phyloP scores from a whole-genome alignment of 1,140 invertebrate species.

The Nasonia longicornis region DNA sequence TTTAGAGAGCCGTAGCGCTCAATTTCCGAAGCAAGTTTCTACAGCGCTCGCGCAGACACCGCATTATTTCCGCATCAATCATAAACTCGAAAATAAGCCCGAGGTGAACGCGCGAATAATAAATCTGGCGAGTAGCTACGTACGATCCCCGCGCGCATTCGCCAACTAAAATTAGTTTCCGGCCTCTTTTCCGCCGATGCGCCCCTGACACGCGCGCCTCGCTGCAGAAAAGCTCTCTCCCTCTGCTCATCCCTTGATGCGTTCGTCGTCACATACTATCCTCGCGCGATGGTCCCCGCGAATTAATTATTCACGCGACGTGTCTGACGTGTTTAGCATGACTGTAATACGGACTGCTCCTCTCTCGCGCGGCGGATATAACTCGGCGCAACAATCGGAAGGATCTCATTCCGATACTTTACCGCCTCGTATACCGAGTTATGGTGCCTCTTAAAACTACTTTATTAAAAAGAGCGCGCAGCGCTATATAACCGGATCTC shows the following conservation, averaged over 20 bases:
- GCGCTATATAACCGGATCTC: neutral
- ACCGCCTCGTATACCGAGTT: no score
- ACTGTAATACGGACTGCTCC: no score
- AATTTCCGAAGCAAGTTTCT: neutral
- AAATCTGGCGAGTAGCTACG: neutral
- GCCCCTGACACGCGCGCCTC: neutral
- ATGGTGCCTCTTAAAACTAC: no score
- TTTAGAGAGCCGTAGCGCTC: neutral
- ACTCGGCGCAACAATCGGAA: no score
- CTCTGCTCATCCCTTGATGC: no score
- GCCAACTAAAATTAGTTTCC: slow-evolving; percentile 28
- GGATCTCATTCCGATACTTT: no score
- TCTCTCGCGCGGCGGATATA: no score
- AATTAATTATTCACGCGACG: slow-evolving; percentile 1
- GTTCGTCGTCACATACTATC: no score
- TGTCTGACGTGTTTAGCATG: no score
- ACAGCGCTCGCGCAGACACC: neutral
- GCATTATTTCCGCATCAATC: slow-evolving; percentile 29
- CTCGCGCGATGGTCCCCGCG: no score
- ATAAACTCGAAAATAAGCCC: slow-evolving; percentile 16
- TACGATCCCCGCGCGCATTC: neutral
- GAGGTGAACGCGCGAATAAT: neutral
- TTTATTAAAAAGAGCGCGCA: no score
- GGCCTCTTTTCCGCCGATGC: slow-evolving; percentile 2
- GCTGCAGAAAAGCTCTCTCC: neutral